Percentiles rank a stretch among this genome's conserved stretches.
Conservation (phyloP, 2,797 vertebrate genomes). For the Spinibarbus caldwelli region DNA sequence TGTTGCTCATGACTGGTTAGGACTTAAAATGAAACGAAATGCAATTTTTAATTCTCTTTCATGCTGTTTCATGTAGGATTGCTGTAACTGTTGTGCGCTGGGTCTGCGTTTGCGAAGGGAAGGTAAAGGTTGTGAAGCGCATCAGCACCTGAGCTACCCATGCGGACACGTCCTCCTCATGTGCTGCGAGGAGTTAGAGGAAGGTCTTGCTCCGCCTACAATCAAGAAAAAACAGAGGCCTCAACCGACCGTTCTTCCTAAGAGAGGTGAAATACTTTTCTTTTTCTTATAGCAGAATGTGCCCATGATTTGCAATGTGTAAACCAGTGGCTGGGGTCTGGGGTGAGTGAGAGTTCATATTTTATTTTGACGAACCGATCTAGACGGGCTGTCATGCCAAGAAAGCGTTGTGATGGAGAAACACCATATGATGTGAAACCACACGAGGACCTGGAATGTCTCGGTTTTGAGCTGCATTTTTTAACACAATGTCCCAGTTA, state of each 20-base stretch:
- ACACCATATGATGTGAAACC: slow-evolving; percentile 22
- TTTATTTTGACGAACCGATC: slow-evolving; percentile 30
- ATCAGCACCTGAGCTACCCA: slow-evolving; percentile 85
- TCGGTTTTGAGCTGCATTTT: neutral
- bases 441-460: neutral
- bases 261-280: slow-evolving; percentile 76
- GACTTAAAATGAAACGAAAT: neutral
- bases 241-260: slow-evolving; percentile 70
- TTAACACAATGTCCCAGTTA: neutral
- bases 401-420: slow-evolving; percentile 19
- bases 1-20: too few species aligned
- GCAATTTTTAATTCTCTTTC: neutral
- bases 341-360: slow-evolving; percentile 36
- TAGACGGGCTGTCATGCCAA: slow-evolving; percentile 20
- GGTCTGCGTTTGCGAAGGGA: slow-evolving; percentile 80
- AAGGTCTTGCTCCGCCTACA: slow-evolving; percentile 73
- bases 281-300: slow-evolving; percentile 25
- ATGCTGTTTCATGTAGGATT: slow-evolving; percentile 78
- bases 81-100: slow-evolving; percentile 91
- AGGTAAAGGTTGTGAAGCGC: slow-evolving; percentile 79
- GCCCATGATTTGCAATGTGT: neutral
- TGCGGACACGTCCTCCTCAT: slow-evolving; percentile 89
- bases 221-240: slow-evolving; percentile 79
- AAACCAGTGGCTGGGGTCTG: slow-evolving; percentile 12
- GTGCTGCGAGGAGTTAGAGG: slow-evolving; percentile 87